phyloP scores from a whole-genome alignment of 2,113 vertebrate genomes.

The Brienomyrus brachyistius region DNA sequence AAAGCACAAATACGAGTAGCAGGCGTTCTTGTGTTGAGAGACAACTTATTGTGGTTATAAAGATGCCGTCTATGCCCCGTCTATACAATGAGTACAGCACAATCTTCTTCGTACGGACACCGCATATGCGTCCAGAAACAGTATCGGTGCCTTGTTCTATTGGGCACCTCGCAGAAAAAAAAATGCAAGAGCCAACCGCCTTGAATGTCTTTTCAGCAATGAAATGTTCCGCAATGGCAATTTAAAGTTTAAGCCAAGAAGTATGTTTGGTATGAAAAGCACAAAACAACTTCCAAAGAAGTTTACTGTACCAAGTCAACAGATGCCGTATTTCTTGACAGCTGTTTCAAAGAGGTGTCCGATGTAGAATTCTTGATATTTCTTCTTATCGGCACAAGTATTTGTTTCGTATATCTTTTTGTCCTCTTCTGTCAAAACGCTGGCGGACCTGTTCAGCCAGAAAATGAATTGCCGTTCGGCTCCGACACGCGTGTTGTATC shows the following conservation, averaged over 20 bases:
- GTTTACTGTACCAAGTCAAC: conserved; percentile 63
- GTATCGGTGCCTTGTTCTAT: conserved; percentile 25
- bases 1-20: conserved; percentile 15
- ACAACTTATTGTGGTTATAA: conserved; percentile 3
- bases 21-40: conserved; percentile 11
- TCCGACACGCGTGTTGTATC: background rate
- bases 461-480: background rate
- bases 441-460: background rate
- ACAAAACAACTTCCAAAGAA: conserved; percentile 63
- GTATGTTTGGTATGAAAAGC: conserved; percentile 39
- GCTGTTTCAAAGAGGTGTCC: conserved; percentile 53
- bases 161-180: conserved; percentile 32
- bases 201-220: conserved; percentile 46
- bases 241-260: conserved; percentile 47
- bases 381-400: conserved; percentile 47
- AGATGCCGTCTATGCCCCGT: background rate
- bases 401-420: conserved; percentile 1
- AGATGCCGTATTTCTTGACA: conserved; percentile 55
- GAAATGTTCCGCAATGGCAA: conserved; percentile 49
- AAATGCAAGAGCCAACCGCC: conserved; percentile 31
- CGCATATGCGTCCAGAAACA: conserved; percentile 41
- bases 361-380: conserved; percentile 46
- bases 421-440: background rate
- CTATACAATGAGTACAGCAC: background rate
- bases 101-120: conserved; percentile 10